Base-by-base conservation (phyloP, 2,113 vertebrate genomes). In the Hemiscyllium ocellatum region DNA sequence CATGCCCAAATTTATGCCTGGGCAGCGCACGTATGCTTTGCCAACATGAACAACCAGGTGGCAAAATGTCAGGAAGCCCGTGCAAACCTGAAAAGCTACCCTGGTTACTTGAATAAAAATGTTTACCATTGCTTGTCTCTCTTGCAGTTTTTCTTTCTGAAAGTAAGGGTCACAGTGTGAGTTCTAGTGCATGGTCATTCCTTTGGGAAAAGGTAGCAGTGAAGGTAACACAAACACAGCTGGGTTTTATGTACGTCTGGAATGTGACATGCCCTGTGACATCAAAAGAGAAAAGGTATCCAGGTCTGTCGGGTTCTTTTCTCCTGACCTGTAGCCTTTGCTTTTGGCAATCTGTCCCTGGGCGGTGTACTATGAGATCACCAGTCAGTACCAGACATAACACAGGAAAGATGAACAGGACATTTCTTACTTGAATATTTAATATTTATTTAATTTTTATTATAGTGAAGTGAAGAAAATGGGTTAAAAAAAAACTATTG, bases 181-280 rank as follows among this genome's bases (percentile, higher is more conserved):
- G 94, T 95, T 95, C 94, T 95, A 33, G 66, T 95, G 94, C 94
- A 95, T 50, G 47, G 37, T 70, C 94, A 70, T 3, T 95, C 69
- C 37, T 29, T 47, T 95, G 68, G 66, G 70, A 50, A 56, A 94
- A 50, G 37, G n/a, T 13, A 50, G 10, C 26, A 3, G 52, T 72
- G 47, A 50, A 72, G 69, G 52, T 95, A 76, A 72, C 72, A 95
- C 69, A 95, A 95, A 95, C 94, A 76, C 94, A 95, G 94, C 68
- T 95, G 94, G 42, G 17, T 95, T 52, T 47, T 95, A 50, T 72
- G 68, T 95, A 72, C 50, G 68, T 70, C 68, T 76, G 94, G 69
- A 72, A 95, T 95, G 94, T 95, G 94, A 94, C 93, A 69, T 94
- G 93, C 19, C 42, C 68, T 4, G 33, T 50, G 93, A 95, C 94